These are phyloP conservation scores for Caenorhabditis latens DNA, from an alignment of 1,140 invertebrate species.

Conservation along the genomic window DNA sequence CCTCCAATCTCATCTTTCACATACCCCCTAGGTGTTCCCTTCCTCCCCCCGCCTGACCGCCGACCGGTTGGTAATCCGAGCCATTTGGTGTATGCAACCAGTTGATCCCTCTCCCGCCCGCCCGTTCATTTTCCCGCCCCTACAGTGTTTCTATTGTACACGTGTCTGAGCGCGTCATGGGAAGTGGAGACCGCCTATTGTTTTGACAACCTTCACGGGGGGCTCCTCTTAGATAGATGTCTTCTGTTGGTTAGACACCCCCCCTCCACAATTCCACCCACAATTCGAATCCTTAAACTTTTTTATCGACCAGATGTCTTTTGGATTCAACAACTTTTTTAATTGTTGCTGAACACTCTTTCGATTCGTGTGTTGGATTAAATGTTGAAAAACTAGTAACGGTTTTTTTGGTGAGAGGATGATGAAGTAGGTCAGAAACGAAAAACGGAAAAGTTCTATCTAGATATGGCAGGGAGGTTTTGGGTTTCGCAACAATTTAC, in stretches of 20 bases:
- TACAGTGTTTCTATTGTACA: slow-evolving; percentile 1
- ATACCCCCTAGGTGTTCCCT: no score
- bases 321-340: no score
- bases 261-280: no score
- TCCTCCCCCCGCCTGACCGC: not conserved
- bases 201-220: slow-evolving; percentile 14
- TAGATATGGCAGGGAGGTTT: no score
- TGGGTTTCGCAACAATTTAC: no score
- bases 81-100: slow-evolving; percentile 20
- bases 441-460: no score
- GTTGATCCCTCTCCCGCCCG: slow-evolving; percentile 30
- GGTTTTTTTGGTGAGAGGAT: no score
- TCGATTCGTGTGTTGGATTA: no score
- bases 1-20: no score
- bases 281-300: not conserved
- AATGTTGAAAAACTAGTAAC: no score
- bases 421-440: no score
- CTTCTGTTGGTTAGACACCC: not conserved
- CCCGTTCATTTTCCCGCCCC: not conserved
- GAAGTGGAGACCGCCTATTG: not conserved
- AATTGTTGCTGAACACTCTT: no score
- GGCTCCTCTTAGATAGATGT: not conserved
- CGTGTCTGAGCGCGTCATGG: not conserved
- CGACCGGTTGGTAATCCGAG: slow-evolving; percentile 50
- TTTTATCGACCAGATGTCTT: not conserved